Evolutionary conservation across 2,888 invertebrate species (phyloP), one percentile per base, ranked within the genome.

Genomic region (Hyposoter dolosus): DNA sequence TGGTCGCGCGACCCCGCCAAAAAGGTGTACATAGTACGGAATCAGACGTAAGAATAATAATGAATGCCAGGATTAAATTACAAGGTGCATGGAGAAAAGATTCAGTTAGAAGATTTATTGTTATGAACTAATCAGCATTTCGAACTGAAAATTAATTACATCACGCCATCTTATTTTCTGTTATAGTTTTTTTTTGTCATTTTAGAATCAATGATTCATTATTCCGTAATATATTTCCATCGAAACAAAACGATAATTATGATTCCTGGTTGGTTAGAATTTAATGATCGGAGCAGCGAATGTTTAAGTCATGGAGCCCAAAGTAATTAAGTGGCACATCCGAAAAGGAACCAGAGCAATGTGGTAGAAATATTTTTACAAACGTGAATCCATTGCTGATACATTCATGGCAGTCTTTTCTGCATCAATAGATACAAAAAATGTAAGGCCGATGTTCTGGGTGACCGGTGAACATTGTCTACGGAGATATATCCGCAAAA

Each of bases 1-100:
- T 65, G 66, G 83, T 69, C 83, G 86, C 74, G 66, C 76, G 63
- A 83, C 32, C 68, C 60, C 63, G 17, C 60, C 72, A 50, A 86
- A 83, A 78, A 47, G 32, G 19, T 43, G 35, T 69, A 72, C 71
- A 60, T 10, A 71, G n/a, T 28, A 32, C 23, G 19, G 45, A 71
- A 71, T 47, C 9, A 19, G 32, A 68, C 28, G 28, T 56, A 60
- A 56, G 60, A 79, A 35, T 79, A 56, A 71, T 47, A 45, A 79
- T 45, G 71, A 79, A 28, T 28, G 32, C n/a, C 43, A 28, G 45
- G 23, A 53, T 43, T 43, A 40, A 78, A 69, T 78, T 68, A 68
- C 32, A 40, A 69, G 10, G 35, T 47, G 47, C 17, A 40, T 9
- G 3, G 9, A 76, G 47, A 5, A 78, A 78, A n/a, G 12, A 17